Evolutionary conservation across 2,797 vertebrate genomes (phyloP), one percentile per base, ranked within the genome.

Genomic region (Loriculus beryllinus): DNA sequence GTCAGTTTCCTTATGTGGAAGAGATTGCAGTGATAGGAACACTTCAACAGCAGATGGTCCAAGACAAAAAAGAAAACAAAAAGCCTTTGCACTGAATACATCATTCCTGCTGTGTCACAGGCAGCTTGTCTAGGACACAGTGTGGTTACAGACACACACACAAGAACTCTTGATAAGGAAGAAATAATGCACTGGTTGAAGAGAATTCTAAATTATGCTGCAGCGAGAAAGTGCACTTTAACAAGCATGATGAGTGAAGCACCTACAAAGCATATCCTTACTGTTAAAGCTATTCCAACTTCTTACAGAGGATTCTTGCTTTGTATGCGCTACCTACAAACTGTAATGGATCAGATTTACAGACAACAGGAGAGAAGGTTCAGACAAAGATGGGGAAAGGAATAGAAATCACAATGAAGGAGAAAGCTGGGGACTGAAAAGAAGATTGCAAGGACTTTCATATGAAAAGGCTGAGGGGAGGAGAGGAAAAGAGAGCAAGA

Each of bases 21-120:
- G 56, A 62, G 76, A 47, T 88, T 91, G 80, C n/a, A 88, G 48
- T 9, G 56, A 76, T 49, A 76, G 54, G 52, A 95, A 90, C 47
- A 43, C 86, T 79, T 87, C 59, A 81, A 26, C 48, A 95, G 63
- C 81, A 93, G 89, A 95, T 72, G 75, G 52, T 75, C 33, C 21
- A 45, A 83, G 62, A 7, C 9, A 33, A 43, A 54, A 60, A 45
- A 56, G 56, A 54, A 22, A 33, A 10, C 35, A 51, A 52, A 56
- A 52, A 29, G 69, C 6, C 13, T 88, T 86, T 88, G n/a, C 40
- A 82, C 18, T 42, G 75, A 82, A 78, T 45, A 18, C 7, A 90
- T 85, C 57, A 63, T 35, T 85, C 35, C 57, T 92, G 57, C 52
- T 69, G 82, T 71, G 72, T 62, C 90, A 89, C 35, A 74, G 43